These are phyloP conservation scores for Cerceris ruficornis DNA, from an alignment of 2,888 invertebrate genomes.

Conservation along the genomic window DNA sequence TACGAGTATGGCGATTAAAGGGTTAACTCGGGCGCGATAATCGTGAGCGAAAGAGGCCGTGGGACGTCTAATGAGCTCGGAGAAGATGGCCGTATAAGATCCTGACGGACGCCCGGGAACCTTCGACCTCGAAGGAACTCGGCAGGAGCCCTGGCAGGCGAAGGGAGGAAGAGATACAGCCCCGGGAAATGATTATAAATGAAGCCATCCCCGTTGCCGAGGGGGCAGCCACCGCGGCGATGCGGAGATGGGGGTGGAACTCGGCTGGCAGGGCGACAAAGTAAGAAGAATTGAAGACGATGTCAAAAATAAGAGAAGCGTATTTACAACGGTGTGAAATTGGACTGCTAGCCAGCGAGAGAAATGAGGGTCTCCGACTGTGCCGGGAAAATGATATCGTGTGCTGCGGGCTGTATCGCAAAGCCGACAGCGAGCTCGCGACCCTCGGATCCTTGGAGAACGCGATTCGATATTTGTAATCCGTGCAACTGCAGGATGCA, in stretches of 20 bases:
- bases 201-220: conserved; percentile 74
- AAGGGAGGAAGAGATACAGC: conserved; percentile 69
- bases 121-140: conserved; percentile 47
- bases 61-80: conserved; percentile 52
- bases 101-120: conserved; percentile 53
- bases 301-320: conserved; percentile 80
- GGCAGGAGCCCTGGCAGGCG: background rate
- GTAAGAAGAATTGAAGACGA: conserved; percentile 80
- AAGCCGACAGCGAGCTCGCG: conserved; percentile 45
- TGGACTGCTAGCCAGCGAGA: conserved; percentile 76
- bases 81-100: conserved; percentile 49
- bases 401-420: conserved; percentile 65
- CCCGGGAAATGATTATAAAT: conserved; percentile 80
- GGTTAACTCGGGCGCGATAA: conserved; percentile 41
- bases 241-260: conserved; percentile 61
- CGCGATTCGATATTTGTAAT: conserved; percentile 65
- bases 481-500: conserved; percentile 9
- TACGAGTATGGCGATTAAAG: conserved; percentile 38
- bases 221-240: conserved; percentile 58
- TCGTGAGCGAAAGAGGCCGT: conserved; percentile 32
- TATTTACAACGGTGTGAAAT: conserved; percentile 81
- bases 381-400: conserved; percentile 75
- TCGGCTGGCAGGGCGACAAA: conserved; percentile 76
- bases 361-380: conserved; percentile 73
- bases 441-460: conserved; percentile 47